Percentiles rank a stretch among this genome's conserved stretches.
These are phyloP conservation scores for Papilio xuthus DNA, from an alignment of 1,140 invertebrate genomes.

Conservation along the genomic window DNA sequence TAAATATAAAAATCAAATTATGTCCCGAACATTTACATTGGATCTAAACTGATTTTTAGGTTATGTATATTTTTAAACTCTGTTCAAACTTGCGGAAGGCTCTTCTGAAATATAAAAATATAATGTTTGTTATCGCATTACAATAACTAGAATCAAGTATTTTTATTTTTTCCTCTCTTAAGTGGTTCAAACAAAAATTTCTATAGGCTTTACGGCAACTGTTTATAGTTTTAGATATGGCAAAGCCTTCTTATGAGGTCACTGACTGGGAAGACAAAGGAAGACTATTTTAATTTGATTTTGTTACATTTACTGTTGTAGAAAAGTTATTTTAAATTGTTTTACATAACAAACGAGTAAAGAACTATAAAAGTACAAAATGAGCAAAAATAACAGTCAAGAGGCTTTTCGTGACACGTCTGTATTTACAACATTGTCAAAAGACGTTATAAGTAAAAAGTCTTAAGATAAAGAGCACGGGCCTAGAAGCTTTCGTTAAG, in stretches of 20 bases:
- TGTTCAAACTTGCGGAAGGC: neutral
- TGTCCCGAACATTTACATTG: constrained; percentile 51
- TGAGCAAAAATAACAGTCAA: constrained; percentile 63
- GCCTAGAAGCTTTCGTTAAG: constrained; percentile 63
- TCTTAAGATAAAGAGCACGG: constrained; percentile 55
- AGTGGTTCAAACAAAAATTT: constrained; percentile 46
- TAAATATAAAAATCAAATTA: constrained; percentile 52
- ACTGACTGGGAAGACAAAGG: constrained; percentile 66
- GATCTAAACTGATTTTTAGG: constrained; percentile 14
- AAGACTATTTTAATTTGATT: constrained; percentile 66
- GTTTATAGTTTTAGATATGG: neutral
- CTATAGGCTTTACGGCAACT: neutral
- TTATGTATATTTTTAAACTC: neutral
- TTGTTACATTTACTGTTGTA: constrained; percentile 40
- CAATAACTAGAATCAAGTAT: neutral
- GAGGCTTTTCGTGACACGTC: constrained; percentile 57
- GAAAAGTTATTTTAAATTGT: constrained; percentile 43
- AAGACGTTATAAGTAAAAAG: constrained; percentile 41
- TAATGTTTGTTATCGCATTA: constrained; percentile 33
- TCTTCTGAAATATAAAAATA: constrained; percentile 25
- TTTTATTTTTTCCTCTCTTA: constrained; percentile 32
- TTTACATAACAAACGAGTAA: constrained; percentile 47
- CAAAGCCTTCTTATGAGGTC: constrained; percentile 49
- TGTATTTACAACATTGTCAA: constrained; percentile 60
- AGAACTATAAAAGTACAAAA: constrained; percentile 77